phyloP scores from a whole-genome alignment of 2,888 invertebrate species.

The Coecobrya sp. region DNA sequence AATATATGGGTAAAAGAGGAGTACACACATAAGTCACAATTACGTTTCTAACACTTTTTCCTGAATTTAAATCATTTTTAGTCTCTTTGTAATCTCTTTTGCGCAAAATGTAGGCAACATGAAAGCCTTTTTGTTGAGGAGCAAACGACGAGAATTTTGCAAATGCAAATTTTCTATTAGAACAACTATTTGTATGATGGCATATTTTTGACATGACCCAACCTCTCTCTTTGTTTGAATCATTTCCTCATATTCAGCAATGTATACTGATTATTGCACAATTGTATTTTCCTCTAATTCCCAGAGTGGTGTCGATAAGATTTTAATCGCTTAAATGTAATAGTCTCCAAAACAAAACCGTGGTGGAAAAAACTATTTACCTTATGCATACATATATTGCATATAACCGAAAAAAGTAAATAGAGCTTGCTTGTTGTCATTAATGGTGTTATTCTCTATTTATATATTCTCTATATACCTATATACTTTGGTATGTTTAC shows the following conservation, averaged over 20 bases:
- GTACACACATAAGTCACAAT: constrained; percentile 5
- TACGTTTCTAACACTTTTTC: background rate
- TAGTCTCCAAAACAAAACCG: background rate
- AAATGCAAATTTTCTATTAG: background rate
- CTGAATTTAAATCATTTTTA: too few species aligned
- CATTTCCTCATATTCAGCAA: background rate
- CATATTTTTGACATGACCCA: background rate
- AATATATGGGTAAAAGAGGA: constrained; percentile 1
- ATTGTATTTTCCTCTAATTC: constrained; percentile 11
- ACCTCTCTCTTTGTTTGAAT: background rate
- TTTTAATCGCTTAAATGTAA: constrained; percentile 53
- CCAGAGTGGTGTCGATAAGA: constrained; percentile 53
- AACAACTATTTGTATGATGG: background rate
- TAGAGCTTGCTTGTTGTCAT: too few species aligned
- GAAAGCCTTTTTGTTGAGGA: too few species aligned
- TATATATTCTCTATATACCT: background rate
- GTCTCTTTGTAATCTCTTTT: too few species aligned
- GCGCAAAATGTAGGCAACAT: too few species aligned
- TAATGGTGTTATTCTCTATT: too few species aligned
- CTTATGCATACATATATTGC: background rate
- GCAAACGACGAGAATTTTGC: background rate
- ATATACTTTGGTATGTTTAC: constrained; percentile 12
- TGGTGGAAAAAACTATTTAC: background rate
- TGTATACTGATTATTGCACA: background rate
- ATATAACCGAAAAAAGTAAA: background rate